Percentiles rank a stretch among this genome's conserved stretches.
Evolutionary conservation across 2,113 vertebrate genomes (phyloP).

Genomic region (Nothocercus julius): DNA sequence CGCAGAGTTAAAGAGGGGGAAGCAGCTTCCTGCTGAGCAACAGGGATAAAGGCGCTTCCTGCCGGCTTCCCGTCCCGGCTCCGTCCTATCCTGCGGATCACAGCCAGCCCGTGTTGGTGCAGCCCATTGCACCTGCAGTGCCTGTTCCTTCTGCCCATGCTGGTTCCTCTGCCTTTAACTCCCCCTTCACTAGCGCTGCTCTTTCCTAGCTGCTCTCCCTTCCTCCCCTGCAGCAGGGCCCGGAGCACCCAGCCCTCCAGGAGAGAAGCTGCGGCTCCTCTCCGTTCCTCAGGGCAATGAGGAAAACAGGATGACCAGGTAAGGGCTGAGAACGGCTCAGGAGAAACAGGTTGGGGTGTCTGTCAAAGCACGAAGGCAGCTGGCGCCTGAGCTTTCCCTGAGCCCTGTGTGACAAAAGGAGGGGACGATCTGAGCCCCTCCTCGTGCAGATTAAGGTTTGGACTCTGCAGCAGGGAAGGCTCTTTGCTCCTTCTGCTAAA

Average conservation of each 20-base stretch:
- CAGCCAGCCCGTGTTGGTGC: background rate
- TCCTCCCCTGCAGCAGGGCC: background rate
- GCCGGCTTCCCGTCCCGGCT: background rate
- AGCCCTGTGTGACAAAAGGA: background rate
- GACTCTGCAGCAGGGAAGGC: background rate
- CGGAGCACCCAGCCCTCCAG: accelerated
- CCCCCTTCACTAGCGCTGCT: background rate
- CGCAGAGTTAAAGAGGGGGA: background rate
- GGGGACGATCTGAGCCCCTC: background rate
- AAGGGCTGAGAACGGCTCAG: background rate
- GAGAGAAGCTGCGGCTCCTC: background rate
- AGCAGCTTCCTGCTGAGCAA: background rate
- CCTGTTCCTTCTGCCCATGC: background rate
- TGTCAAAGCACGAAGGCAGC: background rate
- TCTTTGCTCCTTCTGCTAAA: background rate
- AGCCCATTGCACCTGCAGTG: background rate
- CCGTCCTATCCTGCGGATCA: background rate
- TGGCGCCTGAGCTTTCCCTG: background rate
- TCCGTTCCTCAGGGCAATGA: accelerated
- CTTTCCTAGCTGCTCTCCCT: background rate
- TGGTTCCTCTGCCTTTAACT: background rate
- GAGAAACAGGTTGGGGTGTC: background rate
- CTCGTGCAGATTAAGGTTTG: accelerated
- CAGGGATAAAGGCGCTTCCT: background rate
- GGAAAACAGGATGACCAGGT: background rate